phyloP scores from a whole-genome alignment of 1,140 invertebrate genomes.

The Planococcus citri region DNA sequence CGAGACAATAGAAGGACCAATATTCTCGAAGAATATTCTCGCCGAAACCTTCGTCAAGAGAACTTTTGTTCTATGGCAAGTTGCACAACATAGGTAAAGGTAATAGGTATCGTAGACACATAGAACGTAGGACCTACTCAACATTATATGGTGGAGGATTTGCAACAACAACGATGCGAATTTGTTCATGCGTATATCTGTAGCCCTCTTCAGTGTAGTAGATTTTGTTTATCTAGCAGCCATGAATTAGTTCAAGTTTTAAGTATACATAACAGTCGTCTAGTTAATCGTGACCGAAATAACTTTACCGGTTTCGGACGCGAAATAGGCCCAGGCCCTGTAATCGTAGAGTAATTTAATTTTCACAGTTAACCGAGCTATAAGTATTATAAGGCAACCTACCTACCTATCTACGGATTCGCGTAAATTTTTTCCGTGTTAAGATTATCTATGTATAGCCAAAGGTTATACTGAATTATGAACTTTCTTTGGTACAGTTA shows the following conservation, averaged over 20 bases:
- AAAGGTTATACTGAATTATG: background rate
- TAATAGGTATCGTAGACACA: too few species aligned
- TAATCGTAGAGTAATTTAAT: constrained; percentile 1
- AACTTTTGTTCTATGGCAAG: too few species aligned
- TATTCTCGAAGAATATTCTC: too few species aligned
- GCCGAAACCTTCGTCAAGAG: too few species aligned
- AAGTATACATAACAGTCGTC: background rate
- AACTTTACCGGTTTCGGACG: background rate
- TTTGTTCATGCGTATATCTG: constrained; percentile 1
- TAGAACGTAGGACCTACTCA: too few species aligned
- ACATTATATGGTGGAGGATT: too few species aligned
- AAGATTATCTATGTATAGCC: background rate
- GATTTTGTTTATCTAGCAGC: background rate
- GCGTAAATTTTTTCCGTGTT: background rate
- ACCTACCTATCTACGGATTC: background rate
- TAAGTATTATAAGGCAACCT: too few species aligned
- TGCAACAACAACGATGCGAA: too few species aligned
- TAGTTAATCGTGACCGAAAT: constrained; percentile 6
- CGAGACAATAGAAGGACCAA: too few species aligned
- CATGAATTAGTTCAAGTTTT: background rate
- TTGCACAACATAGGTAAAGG: too few species aligned
- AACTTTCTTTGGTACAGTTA: constrained; percentile 2
- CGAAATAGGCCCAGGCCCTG: too few species aligned
- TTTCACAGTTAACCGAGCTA: background rate
- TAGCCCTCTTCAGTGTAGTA: background rate